Evolutionary conservation across 2,797 vertebrate species (phyloP).

Genomic region (Girardinus metallicus): DNA sequence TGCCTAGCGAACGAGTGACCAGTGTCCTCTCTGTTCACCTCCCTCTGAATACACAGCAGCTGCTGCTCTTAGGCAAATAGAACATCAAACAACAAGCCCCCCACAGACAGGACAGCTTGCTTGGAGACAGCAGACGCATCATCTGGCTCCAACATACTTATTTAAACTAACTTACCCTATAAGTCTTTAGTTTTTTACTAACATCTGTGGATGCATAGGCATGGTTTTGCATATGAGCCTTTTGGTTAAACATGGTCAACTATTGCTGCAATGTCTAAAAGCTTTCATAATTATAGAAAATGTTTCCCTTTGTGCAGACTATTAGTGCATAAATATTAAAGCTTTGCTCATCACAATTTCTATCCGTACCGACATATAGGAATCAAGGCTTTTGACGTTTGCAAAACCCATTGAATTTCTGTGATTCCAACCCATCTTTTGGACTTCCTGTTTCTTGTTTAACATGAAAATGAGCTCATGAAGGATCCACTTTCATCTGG

Average conservation of each 20-base stretch:
- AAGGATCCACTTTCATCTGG: constrained; percentile 48
- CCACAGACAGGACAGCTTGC: not conserved
- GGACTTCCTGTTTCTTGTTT: constrained; percentile 19
- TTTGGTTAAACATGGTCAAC: not conserved
- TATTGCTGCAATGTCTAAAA: not conserved
- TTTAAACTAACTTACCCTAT: not conserved
- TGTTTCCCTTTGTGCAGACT: not conserved
- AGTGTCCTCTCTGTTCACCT: not conserved
- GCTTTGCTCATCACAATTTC: not conserved
- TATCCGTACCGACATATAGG: not conserved
- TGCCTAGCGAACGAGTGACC: not conserved
- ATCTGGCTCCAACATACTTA: not conserved
- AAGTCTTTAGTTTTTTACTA: not conserved
- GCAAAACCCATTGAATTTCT: constrained; percentile 13
- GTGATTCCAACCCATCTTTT: constrained; percentile 18
- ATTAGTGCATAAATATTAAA: not conserved
- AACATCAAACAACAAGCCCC: not conserved
- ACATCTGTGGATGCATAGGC: not conserved
- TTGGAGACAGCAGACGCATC: not conserved
- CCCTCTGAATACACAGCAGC: constrained; percentile 1
- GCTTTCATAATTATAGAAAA: not conserved
- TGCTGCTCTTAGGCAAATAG: not conserved
- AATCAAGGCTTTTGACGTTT: constrained; percentile 31
- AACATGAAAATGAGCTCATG: constrained; percentile 24
- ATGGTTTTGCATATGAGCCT: not conserved